Percentiles rank a stretch among this genome's conserved stretches.
These are phyloP conservation scores for Rissa tridactyla DNA, from an alignment of 2,113 vertebrate genomes.

Conservation along the genomic window DNA sequence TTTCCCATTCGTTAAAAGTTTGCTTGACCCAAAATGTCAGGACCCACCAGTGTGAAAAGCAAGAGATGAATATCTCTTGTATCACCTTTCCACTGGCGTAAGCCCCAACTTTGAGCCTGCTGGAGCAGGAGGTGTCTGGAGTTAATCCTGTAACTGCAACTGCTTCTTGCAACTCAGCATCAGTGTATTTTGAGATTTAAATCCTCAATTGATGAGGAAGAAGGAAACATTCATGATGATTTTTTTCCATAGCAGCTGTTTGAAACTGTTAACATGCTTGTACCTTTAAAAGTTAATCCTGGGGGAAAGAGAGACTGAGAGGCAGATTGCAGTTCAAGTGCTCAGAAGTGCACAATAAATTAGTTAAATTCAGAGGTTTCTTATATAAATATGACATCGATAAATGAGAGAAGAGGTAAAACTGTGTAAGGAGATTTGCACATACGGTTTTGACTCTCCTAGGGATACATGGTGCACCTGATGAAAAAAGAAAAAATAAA, in stretches of 20 bases:
- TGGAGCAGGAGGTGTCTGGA: constrained; percentile 42
- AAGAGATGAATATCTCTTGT: constrained; percentile 36
- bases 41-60: constrained; percentile 15
- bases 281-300: constrained; percentile 36
- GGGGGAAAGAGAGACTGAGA: neutral
- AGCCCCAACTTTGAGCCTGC: neutral
- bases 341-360: neutral
- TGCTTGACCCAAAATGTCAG: constrained; percentile 48
- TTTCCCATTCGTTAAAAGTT: constrained; percentile 37
- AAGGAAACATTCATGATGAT: constrained; percentile 12
- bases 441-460: neutral
- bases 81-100: constrained; percentile 39
- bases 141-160: constrained; percentile 55
- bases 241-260: constrained; percentile 54
- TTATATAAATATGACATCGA: neutral
- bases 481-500: neutral
- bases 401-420: neutral
- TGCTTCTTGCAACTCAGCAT: constrained; percentile 16
- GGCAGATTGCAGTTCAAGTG: neutral
- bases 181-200: constrained; percentile 46
- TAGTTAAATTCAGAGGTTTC: neutral
- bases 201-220: constrained; percentile 31
- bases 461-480: neutral
- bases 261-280: constrained; percentile 16
- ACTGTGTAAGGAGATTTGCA: neutral